phyloP scores from a whole-genome alignment of 2,113 vertebrate genomes.

The Brachypodius melanocephalos region DNA sequence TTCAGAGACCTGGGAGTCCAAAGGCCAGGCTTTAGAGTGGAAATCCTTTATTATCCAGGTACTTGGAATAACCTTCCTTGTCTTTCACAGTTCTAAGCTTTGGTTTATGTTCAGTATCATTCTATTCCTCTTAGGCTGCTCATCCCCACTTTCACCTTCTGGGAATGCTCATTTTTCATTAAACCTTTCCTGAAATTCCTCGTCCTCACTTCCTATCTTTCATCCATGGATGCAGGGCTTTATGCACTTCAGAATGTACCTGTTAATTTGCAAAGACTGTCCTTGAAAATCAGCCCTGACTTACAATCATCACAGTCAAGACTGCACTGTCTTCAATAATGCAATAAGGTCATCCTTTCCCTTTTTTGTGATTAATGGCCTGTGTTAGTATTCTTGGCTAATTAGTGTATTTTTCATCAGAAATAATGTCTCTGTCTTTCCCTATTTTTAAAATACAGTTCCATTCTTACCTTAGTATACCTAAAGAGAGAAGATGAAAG shows the following conservation, averaged over 20 bases:
- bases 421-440: background rate
- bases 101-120: background rate
- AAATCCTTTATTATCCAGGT: background rate
- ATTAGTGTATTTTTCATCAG: background rate
- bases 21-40: background rate
- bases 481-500: background rate
- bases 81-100: background rate
- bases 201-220: background rate
- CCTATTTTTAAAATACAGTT: background rate
- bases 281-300: background rate
- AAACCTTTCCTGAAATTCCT: background rate
- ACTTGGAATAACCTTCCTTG: background rate
- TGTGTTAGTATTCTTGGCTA: background rate
- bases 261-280: background rate
- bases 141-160: background rate
- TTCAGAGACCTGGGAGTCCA: background rate
- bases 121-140: background rate
- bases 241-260: background rate
- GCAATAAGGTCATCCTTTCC: background rate
- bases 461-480: background rate
- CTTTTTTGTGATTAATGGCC: background rate
- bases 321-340: background rate
- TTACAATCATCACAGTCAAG: background rate
- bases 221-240: rapidly evolving
- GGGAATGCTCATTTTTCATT: background rate